Conservation (phyloP, 2,888 invertebrate species). For the Stenoptilia bipunctidactyla region DNA sequence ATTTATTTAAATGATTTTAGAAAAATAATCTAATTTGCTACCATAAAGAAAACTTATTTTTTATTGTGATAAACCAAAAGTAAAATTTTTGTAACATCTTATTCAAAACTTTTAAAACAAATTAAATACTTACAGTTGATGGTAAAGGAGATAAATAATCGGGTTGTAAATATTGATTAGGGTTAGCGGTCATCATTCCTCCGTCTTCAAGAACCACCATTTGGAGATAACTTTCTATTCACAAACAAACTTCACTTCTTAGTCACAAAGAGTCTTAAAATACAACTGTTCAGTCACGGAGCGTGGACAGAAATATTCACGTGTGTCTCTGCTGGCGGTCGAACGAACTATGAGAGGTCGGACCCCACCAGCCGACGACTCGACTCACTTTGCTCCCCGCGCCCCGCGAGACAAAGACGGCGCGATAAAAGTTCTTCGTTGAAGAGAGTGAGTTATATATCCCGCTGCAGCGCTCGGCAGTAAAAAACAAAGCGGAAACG, state of each 20-base stretch:
- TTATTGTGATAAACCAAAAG: too few relatives aligned
- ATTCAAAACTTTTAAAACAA: slow-evolving; percentile 6
- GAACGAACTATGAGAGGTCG: slow-evolving; percentile 57
- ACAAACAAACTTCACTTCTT: slow-evolving; percentile 52
- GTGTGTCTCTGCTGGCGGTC: slow-evolving; percentile 45
- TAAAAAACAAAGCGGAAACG: slow-evolving; percentile 71
- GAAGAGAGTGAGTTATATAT: slow-evolving; percentile 52
- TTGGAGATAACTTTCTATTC: slow-evolving; percentile 60
- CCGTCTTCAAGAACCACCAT: slow-evolving; percentile 95
- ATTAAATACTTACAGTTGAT: slow-evolving; percentile 86
- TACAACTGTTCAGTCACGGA: slow-evolving; percentile 45
- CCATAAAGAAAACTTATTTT: too few relatives aligned
- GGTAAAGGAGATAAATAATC: slow-evolving; percentile 96
- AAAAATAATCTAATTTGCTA: too few relatives aligned
- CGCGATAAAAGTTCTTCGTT: slow-evolving; percentile 39
- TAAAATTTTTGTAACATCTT: too few relatives aligned
- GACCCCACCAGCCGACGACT: slow-evolving; percentile 49
- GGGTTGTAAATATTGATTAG: slow-evolving; percentile 95
- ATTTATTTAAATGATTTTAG: too few relatives aligned
- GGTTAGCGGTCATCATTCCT: slow-evolving; percentile 89
- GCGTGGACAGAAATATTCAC: slow-evolving; percentile 29
- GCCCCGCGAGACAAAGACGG: slow-evolving; percentile 36
- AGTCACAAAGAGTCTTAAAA: slow-evolving; percentile 50
- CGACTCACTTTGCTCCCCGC: slow-evolving; percentile 37
- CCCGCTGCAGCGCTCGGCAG: slow-evolving; percentile 60